Percentiles rank a stretch among this genome's conserved stretches.
phyloP scores from a whole-genome alignment of 1,140 invertebrate genomes.

The Gerris buenoi region DNA sequence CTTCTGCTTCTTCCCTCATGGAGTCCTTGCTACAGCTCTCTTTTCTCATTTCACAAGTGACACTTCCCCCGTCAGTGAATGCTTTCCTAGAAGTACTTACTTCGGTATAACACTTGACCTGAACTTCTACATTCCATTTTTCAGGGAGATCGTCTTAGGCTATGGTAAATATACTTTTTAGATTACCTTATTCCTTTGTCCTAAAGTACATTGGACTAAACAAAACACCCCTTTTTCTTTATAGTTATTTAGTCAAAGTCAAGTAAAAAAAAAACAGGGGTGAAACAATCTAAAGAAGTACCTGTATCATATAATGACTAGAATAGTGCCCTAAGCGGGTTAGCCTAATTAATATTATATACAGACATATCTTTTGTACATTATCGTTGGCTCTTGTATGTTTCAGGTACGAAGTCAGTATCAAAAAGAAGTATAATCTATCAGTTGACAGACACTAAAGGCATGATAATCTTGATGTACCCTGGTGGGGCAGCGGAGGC shows the following conservation, averaged over 20 bases:
- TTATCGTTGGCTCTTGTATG: too few relatives aligned
- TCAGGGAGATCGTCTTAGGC: not conserved
- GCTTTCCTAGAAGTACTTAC: not conserved
- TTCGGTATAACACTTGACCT: not conserved
- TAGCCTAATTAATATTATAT: too few relatives aligned
- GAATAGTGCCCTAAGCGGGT: too few relatives aligned
- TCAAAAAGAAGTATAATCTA: not conserved
- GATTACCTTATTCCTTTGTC: too few relatives aligned
- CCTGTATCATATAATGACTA: too few relatives aligned
- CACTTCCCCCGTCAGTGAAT: not conserved
- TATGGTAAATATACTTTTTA: too few relatives aligned
- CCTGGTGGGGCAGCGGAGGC: not conserved
- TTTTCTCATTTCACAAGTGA: not conserved
- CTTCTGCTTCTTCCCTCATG: not conserved
- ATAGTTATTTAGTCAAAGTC: too few relatives aligned
- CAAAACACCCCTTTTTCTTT: too few relatives aligned
- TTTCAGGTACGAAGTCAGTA: not conserved
- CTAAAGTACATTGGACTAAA: too few relatives aligned
- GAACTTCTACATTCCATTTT: not conserved
- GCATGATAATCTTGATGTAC: not conserved
- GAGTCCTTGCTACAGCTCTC: not conserved
- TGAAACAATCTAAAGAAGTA: too few relatives aligned
- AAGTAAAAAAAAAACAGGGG: too few relatives aligned
- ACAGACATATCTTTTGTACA: too few relatives aligned
- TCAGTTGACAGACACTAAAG: not conserved